phyloP scores from a whole-genome alignment of 1,140 invertebrate genomes.

The Vollenhovia emeryi region DNA sequence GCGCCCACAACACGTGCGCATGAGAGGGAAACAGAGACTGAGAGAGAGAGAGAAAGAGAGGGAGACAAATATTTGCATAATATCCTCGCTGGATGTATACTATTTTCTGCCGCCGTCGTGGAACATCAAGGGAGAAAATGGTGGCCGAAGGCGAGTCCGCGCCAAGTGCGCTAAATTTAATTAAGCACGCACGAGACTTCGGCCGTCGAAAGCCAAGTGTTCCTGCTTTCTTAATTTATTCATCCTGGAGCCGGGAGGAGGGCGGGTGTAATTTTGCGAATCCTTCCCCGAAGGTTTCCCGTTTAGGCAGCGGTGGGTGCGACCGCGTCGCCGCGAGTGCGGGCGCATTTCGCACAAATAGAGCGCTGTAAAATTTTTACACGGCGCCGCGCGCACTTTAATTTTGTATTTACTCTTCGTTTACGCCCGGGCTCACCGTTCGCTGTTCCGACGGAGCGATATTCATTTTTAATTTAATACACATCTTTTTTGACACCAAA shows the following conservation, averaged over 20 bases:
- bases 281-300: constrained; percentile 19
- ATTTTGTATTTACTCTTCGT: constrained; percentile 19
- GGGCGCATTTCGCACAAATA: not conserved
- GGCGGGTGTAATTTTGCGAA: constrained; percentile 31
- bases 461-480: constrained; percentile 13
- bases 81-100: constrained; percentile 20
- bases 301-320: not conserved
- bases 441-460: not conserved
- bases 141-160: constrained; percentile 1
- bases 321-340: not conserved
- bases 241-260: not conserved
- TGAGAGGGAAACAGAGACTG: too few species aligned
- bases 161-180: constrained; percentile 61
- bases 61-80: constrained; percentile 57
- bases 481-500: not conserved
- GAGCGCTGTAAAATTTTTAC: constrained; percentile 23
- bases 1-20: not conserved
- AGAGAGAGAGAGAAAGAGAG: not conserved
- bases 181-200: constrained; percentile 51
- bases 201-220: constrained; percentile 12
- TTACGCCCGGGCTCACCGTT: not conserved
- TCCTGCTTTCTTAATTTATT: constrained; percentile 50
- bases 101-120: constrained; percentile 27
- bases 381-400: not conserved
- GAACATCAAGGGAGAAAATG: not conserved